phyloP scores from a whole-genome alignment of 2,113 vertebrate genomes.

The Datnioides undecimradiatus region DNA sequence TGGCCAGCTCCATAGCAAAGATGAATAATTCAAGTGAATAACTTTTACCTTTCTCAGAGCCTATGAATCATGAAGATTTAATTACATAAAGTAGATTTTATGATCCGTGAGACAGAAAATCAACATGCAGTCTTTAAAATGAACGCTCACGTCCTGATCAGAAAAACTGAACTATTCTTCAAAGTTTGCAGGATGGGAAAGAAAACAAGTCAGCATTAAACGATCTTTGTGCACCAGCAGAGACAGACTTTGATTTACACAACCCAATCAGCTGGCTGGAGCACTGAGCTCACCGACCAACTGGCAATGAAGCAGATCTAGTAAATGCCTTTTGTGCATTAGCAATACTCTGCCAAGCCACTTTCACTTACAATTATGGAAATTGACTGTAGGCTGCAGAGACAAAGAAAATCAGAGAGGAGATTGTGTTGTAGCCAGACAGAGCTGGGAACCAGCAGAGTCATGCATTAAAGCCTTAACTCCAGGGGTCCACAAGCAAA shows the following conservation, averaged over 20 bases:
- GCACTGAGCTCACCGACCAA: not conserved
- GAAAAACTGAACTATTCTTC: not conserved
- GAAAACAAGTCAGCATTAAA: slow-evolving; percentile 34
- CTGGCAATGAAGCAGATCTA: slow-evolving; percentile 42
- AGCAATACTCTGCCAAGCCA: slow-evolving; percentile 29
- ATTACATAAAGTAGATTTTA: slow-evolving; percentile 19
- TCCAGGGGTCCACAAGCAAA: slow-evolving; percentile 15
- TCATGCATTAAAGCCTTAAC: slow-evolving; percentile 24
- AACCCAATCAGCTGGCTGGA: slow-evolving; percentile 23
- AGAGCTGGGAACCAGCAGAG: slow-evolving; percentile 37
- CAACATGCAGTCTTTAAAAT: slow-evolving; percentile 8
- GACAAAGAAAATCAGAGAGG: slow-evolving; percentile 46
- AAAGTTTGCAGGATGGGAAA: not conserved
- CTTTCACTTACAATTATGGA: slow-evolving; percentile 47
- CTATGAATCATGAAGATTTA: slow-evolving; percentile 18
- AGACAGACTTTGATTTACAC: slow-evolving; percentile 40
- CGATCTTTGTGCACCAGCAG: not conserved
- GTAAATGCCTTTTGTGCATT: slow-evolving; percentile 45
- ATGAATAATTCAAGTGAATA: slow-evolving; percentile 35
- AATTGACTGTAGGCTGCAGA: slow-evolving; percentile 39
- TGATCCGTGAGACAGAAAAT: slow-evolving; percentile 6
- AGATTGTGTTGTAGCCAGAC: slow-evolving; percentile 38
- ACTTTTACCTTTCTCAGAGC: slow-evolving; percentile 15
- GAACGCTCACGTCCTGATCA: not conserved
- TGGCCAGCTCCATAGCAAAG: not conserved